phyloP scores from a whole-genome alignment of 2,888 invertebrate genomes.

The Neoitamus cyanurus region DNA sequence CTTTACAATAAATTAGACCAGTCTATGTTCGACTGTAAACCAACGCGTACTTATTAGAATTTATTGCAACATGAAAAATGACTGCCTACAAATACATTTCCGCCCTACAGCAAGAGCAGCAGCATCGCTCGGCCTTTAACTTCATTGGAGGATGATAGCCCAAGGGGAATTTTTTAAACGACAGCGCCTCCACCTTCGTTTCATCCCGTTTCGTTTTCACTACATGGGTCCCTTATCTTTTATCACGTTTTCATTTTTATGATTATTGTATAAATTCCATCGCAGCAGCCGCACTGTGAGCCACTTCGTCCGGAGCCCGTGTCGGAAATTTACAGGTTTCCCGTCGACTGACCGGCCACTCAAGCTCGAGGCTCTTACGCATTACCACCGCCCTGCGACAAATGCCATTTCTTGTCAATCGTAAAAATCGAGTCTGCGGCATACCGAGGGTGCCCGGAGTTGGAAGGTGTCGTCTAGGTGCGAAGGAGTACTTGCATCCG shows the following conservation, averaged over 20 bases:
- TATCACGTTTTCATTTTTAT: conserved; percentile 19
- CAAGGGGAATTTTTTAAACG: not conserved
- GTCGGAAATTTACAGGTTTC: not conserved
- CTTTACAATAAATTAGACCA: not conserved
- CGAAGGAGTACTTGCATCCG: not conserved
- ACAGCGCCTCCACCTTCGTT: not conserved
- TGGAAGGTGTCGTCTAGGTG: conserved; percentile 4
- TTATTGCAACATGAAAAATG: not conserved
- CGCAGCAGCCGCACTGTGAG: not conserved
- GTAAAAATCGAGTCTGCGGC: not conserved
- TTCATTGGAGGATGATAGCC: not conserved
- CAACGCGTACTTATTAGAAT: not conserved
- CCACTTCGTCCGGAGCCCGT: not conserved
- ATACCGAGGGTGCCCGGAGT: not conserved
- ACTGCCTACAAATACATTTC: not conserved
- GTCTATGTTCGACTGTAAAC: not conserved
- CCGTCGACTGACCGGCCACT: not conserved
- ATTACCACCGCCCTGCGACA: not conserved
- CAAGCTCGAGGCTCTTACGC: not conserved
- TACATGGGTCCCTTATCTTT: not conserved
- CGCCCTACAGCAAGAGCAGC: not conserved
- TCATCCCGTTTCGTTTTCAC: not conserved
- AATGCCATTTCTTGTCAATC: conserved; percentile 5
- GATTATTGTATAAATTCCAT: conserved; percentile 3
- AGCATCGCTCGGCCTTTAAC: not conserved